phyloP scores from a whole-genome alignment of 2,113 vertebrate species.

The Turnix velox region DNA sequence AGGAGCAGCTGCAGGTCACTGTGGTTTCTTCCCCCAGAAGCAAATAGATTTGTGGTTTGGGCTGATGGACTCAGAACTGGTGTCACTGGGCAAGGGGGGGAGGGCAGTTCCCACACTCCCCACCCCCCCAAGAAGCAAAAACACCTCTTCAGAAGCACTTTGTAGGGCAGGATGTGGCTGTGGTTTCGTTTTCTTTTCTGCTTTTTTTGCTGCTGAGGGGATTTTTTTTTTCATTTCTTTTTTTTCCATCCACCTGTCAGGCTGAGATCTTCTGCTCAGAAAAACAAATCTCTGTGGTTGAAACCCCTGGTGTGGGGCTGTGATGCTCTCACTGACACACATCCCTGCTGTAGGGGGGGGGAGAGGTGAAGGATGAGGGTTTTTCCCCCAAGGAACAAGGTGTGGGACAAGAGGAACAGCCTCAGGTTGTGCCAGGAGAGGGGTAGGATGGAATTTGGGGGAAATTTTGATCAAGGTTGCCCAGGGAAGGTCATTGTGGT shows the following conservation, averaged over 20 bases:
- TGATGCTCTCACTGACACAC: accelerated
- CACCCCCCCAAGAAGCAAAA: too few species aligned
- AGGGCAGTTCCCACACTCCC: too few species aligned
- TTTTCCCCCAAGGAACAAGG: too few species aligned
- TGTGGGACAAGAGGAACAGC: too few species aligned
- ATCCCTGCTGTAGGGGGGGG: not conserved
- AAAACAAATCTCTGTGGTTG: not conserved
- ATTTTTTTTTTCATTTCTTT: too few species aligned
- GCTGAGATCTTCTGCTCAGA: not conserved
- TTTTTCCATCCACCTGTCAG: accelerated
- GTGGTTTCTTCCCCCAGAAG: not conserved
- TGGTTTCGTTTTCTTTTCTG: not conserved
- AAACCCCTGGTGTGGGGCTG: not conserved
- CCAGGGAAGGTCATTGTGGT: too few species aligned
- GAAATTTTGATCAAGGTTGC: too few species aligned
- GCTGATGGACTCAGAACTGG: not conserved
- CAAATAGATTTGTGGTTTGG: not conserved
- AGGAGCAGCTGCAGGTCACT: not conserved
- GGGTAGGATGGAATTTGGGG: too few species aligned
- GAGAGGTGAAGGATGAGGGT: too few species aligned
- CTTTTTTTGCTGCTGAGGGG: too few species aligned
- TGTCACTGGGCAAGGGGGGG: not conserved
- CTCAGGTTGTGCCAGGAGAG: too few species aligned
- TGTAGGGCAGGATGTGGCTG: slow-evolving; percentile 34
- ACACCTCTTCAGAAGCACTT: too few species aligned